These are phyloP conservation scores for Heliothis subflexa DNA, from an alignment of 1,140 invertebrate genomes.

Conservation along the genomic window DNA sequence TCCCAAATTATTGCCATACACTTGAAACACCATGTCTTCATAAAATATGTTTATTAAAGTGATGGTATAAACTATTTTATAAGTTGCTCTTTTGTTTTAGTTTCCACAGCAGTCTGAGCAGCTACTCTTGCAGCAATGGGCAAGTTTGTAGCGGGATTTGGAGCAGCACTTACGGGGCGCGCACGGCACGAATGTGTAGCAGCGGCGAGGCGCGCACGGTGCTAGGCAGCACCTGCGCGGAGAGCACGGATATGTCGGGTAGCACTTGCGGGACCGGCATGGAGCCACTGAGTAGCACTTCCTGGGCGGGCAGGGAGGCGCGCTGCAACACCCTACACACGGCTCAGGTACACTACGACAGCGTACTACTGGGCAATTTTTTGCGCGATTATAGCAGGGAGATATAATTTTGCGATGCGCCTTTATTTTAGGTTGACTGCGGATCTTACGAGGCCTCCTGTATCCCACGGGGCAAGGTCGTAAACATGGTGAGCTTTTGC, in stretches of 20 bases:
- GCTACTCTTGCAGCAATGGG: constrained; percentile 58
- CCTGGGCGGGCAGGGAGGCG: constrained; percentile 57
- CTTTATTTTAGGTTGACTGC: constrained; percentile 71
- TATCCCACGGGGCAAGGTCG: constrained; percentile 69
- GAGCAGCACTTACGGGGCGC: constrained; percentile 64
- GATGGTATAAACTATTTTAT: background rate
- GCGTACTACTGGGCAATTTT: constrained; percentile 66
- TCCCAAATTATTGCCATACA: background rate
- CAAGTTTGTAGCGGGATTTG: constrained; percentile 55
- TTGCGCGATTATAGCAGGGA: constrained; percentile 70
- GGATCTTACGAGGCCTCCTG: constrained; percentile 57
- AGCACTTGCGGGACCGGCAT: constrained; percentile 61
- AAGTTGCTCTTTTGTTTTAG: background rate
- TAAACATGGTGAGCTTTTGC: constrained; percentile 71
- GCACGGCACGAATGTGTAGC: constrained; percentile 16
- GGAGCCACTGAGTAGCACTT: constrained; percentile 64
- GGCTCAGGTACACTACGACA: constrained; percentile 68
- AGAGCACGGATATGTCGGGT: background rate
- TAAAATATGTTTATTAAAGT: constrained; percentile 12
- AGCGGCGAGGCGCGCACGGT: constrained; percentile 56
- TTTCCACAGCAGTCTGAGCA: constrained; percentile 55
- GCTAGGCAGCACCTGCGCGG: background rate
- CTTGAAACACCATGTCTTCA: constrained; percentile 6
- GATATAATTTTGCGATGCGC: constrained; percentile 67
- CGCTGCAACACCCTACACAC: constrained; percentile 54